A percentile compares a stretch with the other conserved stretches of the same genome.
Evolutionary conservation across 2,113 vertebrate species (phyloP).

Genomic region (Heterochromis multidens): DNA sequence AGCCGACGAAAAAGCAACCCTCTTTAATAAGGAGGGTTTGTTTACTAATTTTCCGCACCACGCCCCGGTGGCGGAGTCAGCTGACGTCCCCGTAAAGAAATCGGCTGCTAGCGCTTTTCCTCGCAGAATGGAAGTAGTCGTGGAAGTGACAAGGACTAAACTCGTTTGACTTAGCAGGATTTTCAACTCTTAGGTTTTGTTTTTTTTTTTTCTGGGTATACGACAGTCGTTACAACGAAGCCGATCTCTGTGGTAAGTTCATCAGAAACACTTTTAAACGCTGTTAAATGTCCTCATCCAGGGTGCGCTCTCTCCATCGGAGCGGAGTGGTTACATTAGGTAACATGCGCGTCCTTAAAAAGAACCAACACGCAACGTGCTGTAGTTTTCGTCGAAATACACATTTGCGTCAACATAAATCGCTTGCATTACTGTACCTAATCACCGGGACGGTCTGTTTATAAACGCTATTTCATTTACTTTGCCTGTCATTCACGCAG

Average conservation of each 20-base stretch:
- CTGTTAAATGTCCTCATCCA: background rate
- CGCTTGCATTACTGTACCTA: rapidly evolving
- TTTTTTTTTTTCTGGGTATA: background rate
- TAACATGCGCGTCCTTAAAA: background rate
- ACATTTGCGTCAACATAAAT: background rate
- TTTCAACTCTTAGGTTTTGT: background rate
- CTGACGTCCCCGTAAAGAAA: conserved; percentile 64
- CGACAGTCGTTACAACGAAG: background rate
- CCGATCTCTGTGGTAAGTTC: conserved; percentile 46
- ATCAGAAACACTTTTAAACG: background rate
- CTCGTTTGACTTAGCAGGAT: conserved; percentile 43
- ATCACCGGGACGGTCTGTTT: no score
- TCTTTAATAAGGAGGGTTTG: conserved; percentile 55
- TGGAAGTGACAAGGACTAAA: conserved; percentile 61
- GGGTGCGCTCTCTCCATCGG: background rate
- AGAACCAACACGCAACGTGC: background rate
- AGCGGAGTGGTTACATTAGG: background rate
- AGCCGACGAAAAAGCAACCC: background rate
- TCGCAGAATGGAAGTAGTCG: conserved; percentile 66
- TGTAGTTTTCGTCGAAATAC: background rate
- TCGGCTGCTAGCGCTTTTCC: conserved; percentile 34
- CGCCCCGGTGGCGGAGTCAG: conserved; percentile 58
- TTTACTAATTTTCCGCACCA: conserved; percentile 43
- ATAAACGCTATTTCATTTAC: rapidly evolving
- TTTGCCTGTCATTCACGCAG: background rate